Conservation (phyloP, 2,797 vertebrate species). For the Manis crassicaudata region DNA sequence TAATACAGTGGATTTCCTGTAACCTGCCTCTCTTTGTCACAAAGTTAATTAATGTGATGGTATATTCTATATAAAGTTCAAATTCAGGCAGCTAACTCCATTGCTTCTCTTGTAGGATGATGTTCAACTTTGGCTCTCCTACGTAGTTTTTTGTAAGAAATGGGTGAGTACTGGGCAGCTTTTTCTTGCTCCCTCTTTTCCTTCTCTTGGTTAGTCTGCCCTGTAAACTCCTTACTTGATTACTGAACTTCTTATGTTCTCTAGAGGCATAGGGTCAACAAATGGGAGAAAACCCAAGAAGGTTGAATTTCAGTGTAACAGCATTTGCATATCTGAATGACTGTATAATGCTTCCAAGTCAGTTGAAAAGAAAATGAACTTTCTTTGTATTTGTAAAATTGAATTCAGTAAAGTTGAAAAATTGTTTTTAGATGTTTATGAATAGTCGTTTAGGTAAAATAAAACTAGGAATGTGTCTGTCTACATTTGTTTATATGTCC, state of each 20-base stretch:
- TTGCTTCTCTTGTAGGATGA: constrained; percentile 89
- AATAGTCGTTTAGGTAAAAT: constrained; percentile 20
- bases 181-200: not conserved
- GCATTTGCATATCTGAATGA: not conserved
- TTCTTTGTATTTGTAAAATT: not conserved
- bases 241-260: not conserved
- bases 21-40: not conserved
- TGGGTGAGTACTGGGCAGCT: constrained; percentile 90
- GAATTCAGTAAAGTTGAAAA: not conserved
- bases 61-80: not conserved
- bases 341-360: not conserved
- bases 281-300: constrained; percentile 2
- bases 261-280: not conserved
- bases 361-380: constrained; percentile 39
- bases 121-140: constrained; percentile 96
- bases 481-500: not conserved
- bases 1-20: not conserved
- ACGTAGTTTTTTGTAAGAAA: constrained; percentile 96
- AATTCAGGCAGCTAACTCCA: not conserved
- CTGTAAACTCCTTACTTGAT: not conserved
- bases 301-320: not conserved
- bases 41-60: not conserved
- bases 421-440: not conserved
- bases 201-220: not conserved
- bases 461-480: not conserved